These are phyloP conservation scores for Zeus faber DNA, from an alignment of 2,113 vertebrate genomes.

Conservation along the genomic window DNA sequence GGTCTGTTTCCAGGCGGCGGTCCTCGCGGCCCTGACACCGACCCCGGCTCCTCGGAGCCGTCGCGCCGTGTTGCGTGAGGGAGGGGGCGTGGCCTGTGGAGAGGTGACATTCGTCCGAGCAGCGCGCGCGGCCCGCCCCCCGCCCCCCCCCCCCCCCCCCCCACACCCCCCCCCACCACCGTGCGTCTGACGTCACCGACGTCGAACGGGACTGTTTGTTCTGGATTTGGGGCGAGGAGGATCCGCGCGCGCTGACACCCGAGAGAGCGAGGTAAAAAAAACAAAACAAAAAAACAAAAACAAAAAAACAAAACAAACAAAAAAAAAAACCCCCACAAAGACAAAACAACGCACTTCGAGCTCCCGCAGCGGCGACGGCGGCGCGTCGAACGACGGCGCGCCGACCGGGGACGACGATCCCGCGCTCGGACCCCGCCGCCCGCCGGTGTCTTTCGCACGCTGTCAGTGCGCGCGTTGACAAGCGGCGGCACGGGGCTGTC, in stretches of 20 bases:
- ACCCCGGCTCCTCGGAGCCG: no score
- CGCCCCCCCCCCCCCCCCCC: no score
- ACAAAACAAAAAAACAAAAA: no score
- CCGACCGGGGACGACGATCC: background rate
- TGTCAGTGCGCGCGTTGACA: conserved; percentile 52
- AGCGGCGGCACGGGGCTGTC: conserved; percentile 55
- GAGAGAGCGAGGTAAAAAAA: conserved; percentile 63
- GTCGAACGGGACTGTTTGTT: conserved; percentile 75
- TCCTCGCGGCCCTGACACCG: no score
- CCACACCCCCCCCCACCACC: no score
- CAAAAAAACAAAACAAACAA: no score
- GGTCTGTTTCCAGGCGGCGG: no score
- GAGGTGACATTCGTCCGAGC: conserved; percentile 39
- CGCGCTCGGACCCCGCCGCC: background rate
- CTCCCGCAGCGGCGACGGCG: background rate
- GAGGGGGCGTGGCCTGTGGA: background rate
- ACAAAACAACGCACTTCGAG: background rate
- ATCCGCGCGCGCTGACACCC: conserved; percentile 64
- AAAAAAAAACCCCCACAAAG: no score
- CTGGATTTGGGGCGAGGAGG: conserved; percentile 77
- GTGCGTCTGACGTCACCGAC: conserved; percentile 73
- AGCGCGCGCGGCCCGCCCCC: conserved; percentile 26
- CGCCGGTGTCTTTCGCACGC: conserved; percentile 40
- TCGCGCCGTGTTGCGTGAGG: conserved; percentile 50
- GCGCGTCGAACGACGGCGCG: conserved; percentile 8